phyloP scores from a whole-genome alignment of 1,140 invertebrate species.

The Diprion similis region DNA sequence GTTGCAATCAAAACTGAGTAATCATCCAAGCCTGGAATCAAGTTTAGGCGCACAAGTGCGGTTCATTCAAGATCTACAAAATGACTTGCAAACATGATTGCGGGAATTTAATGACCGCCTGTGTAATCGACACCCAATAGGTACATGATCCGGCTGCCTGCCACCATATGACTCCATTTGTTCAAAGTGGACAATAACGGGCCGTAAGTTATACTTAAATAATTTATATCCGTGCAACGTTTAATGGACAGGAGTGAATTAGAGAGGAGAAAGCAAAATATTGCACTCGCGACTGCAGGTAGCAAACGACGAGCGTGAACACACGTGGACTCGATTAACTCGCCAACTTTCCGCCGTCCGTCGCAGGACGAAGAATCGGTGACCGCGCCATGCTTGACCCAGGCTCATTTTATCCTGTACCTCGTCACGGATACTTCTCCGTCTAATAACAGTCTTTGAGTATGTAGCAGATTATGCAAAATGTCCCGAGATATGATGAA shows the following conservation, averaged over 20 bases:
- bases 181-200: neutral
- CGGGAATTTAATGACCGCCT: neutral
- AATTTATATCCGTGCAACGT: neutral
- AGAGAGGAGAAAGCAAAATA: constrained; percentile 7
- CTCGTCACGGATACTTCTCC: neutral
- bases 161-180: neutral
- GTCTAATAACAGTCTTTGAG: neutral
- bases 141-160: neutral
- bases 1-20: too few relatives aligned
- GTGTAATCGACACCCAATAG: neutral
- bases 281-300: neutral
- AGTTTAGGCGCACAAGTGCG: too few relatives aligned
- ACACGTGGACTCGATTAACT: constrained; percentile 5
- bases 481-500: too few relatives aligned
- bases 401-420: neutral
- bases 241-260: neutral
- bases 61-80: neutral
- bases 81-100: neutral
- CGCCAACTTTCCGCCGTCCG: neutral
- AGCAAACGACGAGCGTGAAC: neutral
- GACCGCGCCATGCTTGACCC: neutral
- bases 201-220: neutral
- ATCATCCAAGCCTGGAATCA: too few relatives aligned
- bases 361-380: neutral
- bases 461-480: too few relatives aligned